phyloP scores from a whole-genome alignment of 2,113 vertebrate species.

The Pavo muticus region DNA sequence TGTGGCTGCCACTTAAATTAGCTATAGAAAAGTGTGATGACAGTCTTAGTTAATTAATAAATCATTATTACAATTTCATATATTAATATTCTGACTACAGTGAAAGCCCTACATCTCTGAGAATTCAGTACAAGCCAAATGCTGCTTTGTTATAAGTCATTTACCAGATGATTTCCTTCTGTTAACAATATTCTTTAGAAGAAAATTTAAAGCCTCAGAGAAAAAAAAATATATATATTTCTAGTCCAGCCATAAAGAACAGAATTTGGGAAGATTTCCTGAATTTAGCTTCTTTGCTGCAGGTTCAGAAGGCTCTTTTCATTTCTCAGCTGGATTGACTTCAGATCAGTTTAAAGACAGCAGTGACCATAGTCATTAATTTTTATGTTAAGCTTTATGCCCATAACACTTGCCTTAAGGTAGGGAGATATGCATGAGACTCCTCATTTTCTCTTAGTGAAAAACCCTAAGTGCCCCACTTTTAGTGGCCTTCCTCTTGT shows the following conservation, averaged over 20 bases:
- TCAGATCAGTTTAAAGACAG: background rate
- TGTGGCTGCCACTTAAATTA: background rate
- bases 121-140: background rate
- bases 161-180: constrained; percentile 35
- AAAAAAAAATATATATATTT: constrained; percentile 19
- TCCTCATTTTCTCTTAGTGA: background rate
- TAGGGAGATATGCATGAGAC: background rate
- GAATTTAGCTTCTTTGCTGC: background rate
- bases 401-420: background rate
- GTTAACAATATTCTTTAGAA: constrained; percentile 12
- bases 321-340: background rate
- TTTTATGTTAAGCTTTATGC: background rate
- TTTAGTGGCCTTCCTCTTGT: background rate
- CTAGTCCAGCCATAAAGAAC: background rate
- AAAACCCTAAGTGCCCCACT: background rate
- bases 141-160: background rate
- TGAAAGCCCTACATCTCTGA: background rate
- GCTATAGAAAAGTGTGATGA: constrained; percentile 42
- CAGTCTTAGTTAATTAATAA: constrained; percentile 52
- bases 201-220: constrained; percentile 14
- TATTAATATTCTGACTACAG: background rate
- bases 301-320: background rate
- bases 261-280: constrained; percentile 30
- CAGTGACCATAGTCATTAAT: background rate
- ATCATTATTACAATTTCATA: constrained; percentile 44